Percentiles rank a stretch among this genome's conserved stretches.
Conservation (phyloP, 2,888 invertebrate genomes). For the Sepioteuthis lessoniana region DNA sequence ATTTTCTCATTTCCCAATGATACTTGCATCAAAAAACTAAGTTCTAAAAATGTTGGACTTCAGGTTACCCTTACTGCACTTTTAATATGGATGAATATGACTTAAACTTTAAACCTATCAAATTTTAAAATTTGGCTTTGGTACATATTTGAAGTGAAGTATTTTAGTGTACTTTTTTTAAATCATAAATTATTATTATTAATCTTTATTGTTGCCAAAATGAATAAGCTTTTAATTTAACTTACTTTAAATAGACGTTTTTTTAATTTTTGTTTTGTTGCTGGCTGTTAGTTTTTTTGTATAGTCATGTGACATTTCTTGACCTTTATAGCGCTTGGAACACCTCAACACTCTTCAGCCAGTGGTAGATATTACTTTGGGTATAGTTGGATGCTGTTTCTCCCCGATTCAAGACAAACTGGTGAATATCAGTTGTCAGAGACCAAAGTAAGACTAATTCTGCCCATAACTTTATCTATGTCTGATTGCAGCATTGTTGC, state of each 20-base stretch:
- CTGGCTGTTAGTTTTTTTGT: constrained; percentile 12
- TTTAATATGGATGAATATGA: too few species aligned
- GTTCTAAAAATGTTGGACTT: too few species aligned
- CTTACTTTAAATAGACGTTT: neutral
- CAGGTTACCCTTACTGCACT: too few species aligned
- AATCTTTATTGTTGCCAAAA: neutral
- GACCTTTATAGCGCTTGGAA: constrained; percentile 33
- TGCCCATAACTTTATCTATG: neutral
- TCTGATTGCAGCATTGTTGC: constrained; percentile 1
- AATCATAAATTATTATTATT: neutral
- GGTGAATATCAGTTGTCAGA: constrained; percentile 23
- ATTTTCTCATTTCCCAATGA: too few species aligned
- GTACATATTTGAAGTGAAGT: neutral
- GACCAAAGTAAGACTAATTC: neutral
- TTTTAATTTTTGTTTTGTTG: neutral
- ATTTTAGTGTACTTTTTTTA: neutral
- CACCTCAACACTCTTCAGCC: constrained; percentile 23
- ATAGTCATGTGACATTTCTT: constrained; percentile 23
- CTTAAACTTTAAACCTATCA: neutral
- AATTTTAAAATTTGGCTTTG: neutral
- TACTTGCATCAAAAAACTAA: too few species aligned
- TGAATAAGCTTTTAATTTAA: neutral
- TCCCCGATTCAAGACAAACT: constrained; percentile 33
- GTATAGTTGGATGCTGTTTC: constrained; percentile 21
- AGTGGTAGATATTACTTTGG: constrained; percentile 33